A percentile compares a stretch with the other conserved stretches of the same genome.
Evolutionary conservation across 2,113 vertebrate species (phyloP).

Genomic region (Sylvia atricapilla): DNA sequence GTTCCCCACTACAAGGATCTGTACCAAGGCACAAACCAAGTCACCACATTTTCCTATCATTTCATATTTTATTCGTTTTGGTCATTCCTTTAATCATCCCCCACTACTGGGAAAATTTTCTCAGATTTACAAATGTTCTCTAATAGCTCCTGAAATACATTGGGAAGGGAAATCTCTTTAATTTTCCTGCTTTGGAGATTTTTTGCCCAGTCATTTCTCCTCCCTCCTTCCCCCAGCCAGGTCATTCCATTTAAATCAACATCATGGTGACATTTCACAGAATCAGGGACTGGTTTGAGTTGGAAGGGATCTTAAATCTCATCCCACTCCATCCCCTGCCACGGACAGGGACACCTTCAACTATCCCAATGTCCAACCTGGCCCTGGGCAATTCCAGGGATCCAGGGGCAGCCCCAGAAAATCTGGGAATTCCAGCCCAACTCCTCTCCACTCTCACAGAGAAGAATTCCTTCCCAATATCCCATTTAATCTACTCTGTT

Average conservation of each 20-base stretch:
- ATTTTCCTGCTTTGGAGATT: not conserved
- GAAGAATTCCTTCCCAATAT: not conserved
- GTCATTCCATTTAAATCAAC: not conserved
- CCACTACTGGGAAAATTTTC: not conserved
- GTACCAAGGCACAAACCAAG: not conserved
- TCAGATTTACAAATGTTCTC: not conserved
- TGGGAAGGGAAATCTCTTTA: not conserved
- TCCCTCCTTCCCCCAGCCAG: not conserved
- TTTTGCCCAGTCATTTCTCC: not conserved
- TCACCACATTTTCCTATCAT: not conserved
- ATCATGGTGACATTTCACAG: not conserved
- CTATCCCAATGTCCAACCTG: rapidly evolving
- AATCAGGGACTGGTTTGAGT: not conserved
- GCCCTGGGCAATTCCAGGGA: not conserved
- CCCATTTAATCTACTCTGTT: not conserved
- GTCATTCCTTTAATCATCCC: not conserved
- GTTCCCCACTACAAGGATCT: not conserved
- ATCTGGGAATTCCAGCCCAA: not conserved
- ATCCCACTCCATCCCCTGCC: rapidly evolving
- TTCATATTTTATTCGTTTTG: not conserved
- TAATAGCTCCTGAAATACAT: not conserved
- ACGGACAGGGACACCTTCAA: not conserved
- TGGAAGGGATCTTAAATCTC: not conserved
- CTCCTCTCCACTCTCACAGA: not conserved
- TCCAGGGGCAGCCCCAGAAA: not conserved